Evolutionary conservation across 2,113 vertebrate genomes (phyloP), one percentile per base, ranked within the genome.

Genomic region (Perca fluviatilis): DNA sequence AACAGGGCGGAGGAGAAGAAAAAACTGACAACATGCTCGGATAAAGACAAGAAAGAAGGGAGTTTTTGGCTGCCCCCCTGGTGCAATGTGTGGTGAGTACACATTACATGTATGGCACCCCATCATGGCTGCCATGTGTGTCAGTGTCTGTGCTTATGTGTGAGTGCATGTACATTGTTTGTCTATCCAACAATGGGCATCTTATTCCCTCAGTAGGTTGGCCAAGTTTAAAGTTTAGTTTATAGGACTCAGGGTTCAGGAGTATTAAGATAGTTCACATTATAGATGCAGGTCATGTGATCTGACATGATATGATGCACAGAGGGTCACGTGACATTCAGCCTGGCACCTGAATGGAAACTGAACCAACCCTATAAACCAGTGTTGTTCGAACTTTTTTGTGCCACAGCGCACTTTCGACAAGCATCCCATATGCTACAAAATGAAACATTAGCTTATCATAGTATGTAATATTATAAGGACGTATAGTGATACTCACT

Each of bases 51-150:
- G 58, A 88, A 91, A 61, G 78, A 85, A 60, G 64, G 51, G 83
- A 91, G 87, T 78, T 87, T 89, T 74, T 85, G 88, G 86, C 90
- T 88, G 81, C 92, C 87, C 84, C 79, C 67, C 83, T 90, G 93
- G 93, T 94, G 91, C 94, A 93, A 96, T 96, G 95, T 94, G 90
- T 93, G 95, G 95, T 96, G 88, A 95, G 95, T 95, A 86, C 65
- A 81, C 19, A 27, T 54, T 83, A 23, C 23, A 25, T 65, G 36
- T 50, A 23, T 67, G 74, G 5, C 54, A 6, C 27, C 21, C 40
- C 30, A 27, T 49, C 51, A 14, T 62, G n/a, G 16, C n/a, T 51
- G 47, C 18, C 3, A 51, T 77, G 40, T 56, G 69, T 85, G 54
- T 67, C 12, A 36, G 77, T 27, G 40, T 74, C 3, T 73, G 54